Evolutionary conservation across 1,140 invertebrate species (phyloP), one percentile per base, ranked within the genome.

Genomic region (Melipona quadrifasciata): DNA sequence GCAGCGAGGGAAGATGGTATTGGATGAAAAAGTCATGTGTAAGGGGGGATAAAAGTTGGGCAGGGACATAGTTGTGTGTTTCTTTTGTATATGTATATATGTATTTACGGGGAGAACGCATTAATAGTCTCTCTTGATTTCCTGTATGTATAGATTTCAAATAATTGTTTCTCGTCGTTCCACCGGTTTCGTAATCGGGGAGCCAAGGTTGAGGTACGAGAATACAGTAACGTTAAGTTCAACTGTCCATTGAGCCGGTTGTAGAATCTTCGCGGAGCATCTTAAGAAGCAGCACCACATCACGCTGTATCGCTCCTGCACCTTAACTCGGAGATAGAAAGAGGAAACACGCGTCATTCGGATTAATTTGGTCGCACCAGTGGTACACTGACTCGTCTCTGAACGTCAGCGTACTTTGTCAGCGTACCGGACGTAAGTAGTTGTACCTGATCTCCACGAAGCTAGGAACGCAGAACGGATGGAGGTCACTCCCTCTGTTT

Each of bases 1-100:
- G 88, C 82, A 90, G 87, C 86, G 89, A 92, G 87, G 85, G 90
- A 90, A 87, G 77, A 76, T 86, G 77, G 77, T 81, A 86, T 72
- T 47, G 80, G 88, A 82, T 82, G 81, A 84, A 75, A 64, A 82
- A 77, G 71, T 68, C 64, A 24, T 74, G 31, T 82, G 24, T 82
- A 34, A 57, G 27, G 64, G 31, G 19, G 34, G 72, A 61, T 65
- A 77, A 51, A 79, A 17, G 51, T 80, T 57, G 51, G 31, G 80
- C 55, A 34, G 24, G 34, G 65, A 19, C 65, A 70, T 27, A 73
- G 51, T n/a, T n/a, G 67, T 77, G 65, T 80, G 24, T 61, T 24
- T 27, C 17, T 51, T 82, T 57, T 34, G 21, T 74, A 19, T 67
- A 19, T 83, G 21, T 57, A 31, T 8, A 10, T 57, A 24, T 78